Conservation (phyloP, 2,888 invertebrate genomes). For the Drosophila affinis region DNA sequence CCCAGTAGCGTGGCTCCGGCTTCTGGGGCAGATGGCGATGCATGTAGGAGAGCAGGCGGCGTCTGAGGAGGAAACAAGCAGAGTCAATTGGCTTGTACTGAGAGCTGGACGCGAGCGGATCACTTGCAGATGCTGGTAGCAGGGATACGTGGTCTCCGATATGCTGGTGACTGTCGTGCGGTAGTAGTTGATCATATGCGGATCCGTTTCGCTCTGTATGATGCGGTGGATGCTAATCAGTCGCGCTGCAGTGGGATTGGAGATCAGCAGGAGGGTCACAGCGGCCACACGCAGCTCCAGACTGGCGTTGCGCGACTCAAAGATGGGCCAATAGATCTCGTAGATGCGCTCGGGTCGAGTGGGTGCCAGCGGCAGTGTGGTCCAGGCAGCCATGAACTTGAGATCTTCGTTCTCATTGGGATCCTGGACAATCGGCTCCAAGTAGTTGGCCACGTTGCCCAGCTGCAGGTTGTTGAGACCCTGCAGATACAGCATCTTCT, state of each 20-base stretch:
- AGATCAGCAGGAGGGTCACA: constrained; percentile 87
- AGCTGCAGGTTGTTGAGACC: constrained; percentile 88
- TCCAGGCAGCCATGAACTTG: constrained; percentile 88
- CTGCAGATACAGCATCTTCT: constrained; percentile 89
- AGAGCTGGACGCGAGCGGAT: not conserved
- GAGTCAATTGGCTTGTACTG: not conserved
- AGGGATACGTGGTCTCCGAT: constrained; percentile 87
- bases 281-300: constrained; percentile 88
- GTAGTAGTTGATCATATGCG: constrained; percentile 89
- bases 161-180: constrained; percentile 89
- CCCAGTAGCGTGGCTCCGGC: constrained; percentile 86
- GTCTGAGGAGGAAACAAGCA: constrained; percentile 82
- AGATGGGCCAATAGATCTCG: constrained; percentile 88
- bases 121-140: constrained; percentile 88
- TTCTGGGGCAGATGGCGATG: constrained; percentile 86
- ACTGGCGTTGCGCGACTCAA: constrained; percentile 87
- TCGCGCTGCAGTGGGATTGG: constrained; percentile 87
- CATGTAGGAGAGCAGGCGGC: constrained; percentile 87
- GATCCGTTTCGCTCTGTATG: constrained; percentile 86
- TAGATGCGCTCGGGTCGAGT: constrained; percentile 85
- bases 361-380: constrained; percentile 85
- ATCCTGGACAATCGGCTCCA: constrained; percentile 86
- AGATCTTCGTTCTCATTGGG: constrained; percentile 84
- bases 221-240: constrained; percentile 89
- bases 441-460: constrained; percentile 85